Evolutionary conservation across 1,140 invertebrate genomes (phyloP).

Genomic region (Drosophila yakuba): DNA sequence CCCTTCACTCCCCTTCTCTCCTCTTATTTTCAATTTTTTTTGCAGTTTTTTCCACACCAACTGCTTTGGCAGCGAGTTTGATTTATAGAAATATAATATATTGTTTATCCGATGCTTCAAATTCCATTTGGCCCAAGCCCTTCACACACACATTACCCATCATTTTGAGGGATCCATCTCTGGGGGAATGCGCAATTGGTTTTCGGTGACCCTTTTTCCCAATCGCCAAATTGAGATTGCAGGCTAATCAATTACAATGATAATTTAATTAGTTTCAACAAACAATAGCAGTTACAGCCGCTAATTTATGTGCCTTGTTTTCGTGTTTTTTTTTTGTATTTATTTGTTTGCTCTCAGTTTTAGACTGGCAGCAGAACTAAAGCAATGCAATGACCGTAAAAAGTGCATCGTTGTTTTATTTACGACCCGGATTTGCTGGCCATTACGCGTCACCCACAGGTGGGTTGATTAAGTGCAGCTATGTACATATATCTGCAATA

Average conservation of each 20-base stretch:
- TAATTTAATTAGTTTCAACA: constrained; percentile 71
- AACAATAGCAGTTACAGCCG: constrained; percentile 33
- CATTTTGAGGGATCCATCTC: background rate
- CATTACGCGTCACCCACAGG: constrained; percentile 2
- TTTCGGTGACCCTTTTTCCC: background rate
- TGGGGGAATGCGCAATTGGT: background rate
- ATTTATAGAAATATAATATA: constrained; percentile 51
- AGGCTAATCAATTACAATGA: constrained; percentile 72
- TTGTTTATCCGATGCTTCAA: constrained; percentile 42
- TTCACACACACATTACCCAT: background rate
- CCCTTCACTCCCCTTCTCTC: background rate
- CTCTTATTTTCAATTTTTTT: background rate
- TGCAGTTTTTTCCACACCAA: background rate
- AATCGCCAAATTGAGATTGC: constrained; percentile 21
- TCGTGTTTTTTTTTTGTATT: background rate
- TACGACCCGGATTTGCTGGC: constrained; percentile 10
- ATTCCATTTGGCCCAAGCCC: constrained; percentile 31
- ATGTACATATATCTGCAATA: background rate
- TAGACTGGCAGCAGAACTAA: background rate
- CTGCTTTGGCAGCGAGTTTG: constrained; percentile 22
- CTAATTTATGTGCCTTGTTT: constrained; percentile 6
- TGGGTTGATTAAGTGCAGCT: constrained; percentile 3
- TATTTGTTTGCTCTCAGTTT: background rate
- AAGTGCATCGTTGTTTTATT: constrained; percentile 5
- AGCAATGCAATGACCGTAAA: background rate